Evolutionary conservation across 2,797 vertebrate genomes (phyloP), one percentile per base, ranked within the genome.

Genomic region (Anguilla pacifica): DNA sequence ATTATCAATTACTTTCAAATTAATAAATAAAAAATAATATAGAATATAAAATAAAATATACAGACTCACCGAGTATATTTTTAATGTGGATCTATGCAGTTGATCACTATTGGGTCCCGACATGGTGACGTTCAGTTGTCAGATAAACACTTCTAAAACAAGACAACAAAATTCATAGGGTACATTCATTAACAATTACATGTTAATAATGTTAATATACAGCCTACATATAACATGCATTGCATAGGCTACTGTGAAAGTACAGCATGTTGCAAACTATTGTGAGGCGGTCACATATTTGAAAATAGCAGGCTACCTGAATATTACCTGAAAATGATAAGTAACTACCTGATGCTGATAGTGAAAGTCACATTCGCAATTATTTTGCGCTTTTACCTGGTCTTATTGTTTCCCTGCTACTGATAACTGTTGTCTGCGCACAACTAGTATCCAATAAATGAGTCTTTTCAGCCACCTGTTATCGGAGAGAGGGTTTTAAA

Each of bases 81-180:
- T 90, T 85, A 97, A 88, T 28, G 96, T 97, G 22, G 96, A 96
- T 89, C 92, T 94, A 92, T 96, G 95, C 49, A 97, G 92, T 84
- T 95, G 94, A 85, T 97, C 96, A 89, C 96, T 96, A 89, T 93
- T 95, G 84, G 91, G 87, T 92, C 92, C 95, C 0, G 96, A 95
- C 96, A 97, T 97, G 0, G n/a, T 92, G 91, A 59, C 28, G 59
- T 15, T 64, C 28, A 57, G 35, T 64, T 89, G 39, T 88, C 43
- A 51, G 43, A 9, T 46, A 77, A 77, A 25, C 43, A 51, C 46
- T 74, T 39, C 72, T 49, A 35, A 81, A 81, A 35, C 89, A 19
- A 86, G 64, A 74, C 82, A 9, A 25, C n/a, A 86, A 59, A 19
- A 49, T 46, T 87, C 89, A 77, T 70, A 0, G 59, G 5, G 1